phyloP scores from a whole-genome alignment of 2,888 invertebrate genomes.

The Ornithoptera alexandrae region DNA sequence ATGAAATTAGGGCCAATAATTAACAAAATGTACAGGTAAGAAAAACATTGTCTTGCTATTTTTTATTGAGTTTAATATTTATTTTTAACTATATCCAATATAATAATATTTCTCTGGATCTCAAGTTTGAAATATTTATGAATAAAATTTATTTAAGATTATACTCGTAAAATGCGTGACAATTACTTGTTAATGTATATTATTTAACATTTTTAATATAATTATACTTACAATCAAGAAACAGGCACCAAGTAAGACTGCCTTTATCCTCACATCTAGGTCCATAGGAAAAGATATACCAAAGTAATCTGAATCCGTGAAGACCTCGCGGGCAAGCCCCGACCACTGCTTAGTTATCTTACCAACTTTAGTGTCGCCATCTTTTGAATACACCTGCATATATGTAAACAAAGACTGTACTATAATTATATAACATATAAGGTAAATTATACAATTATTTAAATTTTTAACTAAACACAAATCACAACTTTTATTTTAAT shows the following conservation, averaged over 20 bases:
- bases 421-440: not conserved
- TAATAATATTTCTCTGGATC: too few species aligned
- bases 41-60: too few species aligned
- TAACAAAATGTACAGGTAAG: too few species aligned
- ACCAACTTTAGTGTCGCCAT: constrained; percentile 89
- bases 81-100: too few species aligned
- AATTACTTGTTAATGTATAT: too few species aligned
- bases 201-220: too few species aligned
- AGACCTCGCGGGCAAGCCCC: constrained; percentile 88
- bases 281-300: constrained; percentile 95
- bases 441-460: not conserved
- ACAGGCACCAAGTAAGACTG: constrained; percentile 88
- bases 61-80: too few species aligned
- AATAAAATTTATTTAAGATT: too few species aligned
- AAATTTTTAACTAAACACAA: not conserved
- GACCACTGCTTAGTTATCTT: constrained; percentile 95
- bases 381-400: constrained; percentile 85
- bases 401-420: not conserved
- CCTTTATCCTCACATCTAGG: constrained; percentile 91
- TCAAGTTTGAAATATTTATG: too few species aligned
- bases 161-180: too few species aligned
- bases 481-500: too few species aligned
- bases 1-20: too few species aligned
- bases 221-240: constrained; percentile 86
- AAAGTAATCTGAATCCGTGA: constrained; percentile 93